A percentile compares a stretch with the other conserved stretches of the same genome.
Evolutionary conservation across 2,113 vertebrate genomes (phyloP).

Genomic region (Turnix velox): DNA sequence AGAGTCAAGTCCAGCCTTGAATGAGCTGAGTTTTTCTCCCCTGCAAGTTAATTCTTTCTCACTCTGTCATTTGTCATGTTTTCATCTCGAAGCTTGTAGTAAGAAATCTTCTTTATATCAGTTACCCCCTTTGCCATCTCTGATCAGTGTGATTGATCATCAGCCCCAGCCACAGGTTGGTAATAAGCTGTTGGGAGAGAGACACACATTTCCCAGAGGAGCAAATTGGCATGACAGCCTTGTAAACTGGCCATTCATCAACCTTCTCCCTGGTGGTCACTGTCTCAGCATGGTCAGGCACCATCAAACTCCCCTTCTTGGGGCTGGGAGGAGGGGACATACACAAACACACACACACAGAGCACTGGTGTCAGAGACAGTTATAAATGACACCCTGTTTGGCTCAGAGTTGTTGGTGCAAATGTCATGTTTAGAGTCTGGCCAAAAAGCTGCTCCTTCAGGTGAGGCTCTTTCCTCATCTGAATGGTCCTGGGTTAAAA

Average conservation of each 20-base stretch:
- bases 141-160: constrained; percentile 95
- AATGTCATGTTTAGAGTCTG: background rate
- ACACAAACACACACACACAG: too few relatives aligned
- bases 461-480: background rate
- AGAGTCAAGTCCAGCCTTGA: background rate
- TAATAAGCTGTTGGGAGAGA: constrained; percentile 87
- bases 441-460: background rate
- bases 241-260: constrained; percentile 94
- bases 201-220: constrained; percentile 85
- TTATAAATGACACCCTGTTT: background rate
- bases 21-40: background rate
- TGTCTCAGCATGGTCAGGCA: constrained; percentile 5
- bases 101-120: constrained; percentile 73
- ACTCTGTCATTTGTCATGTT: constrained; percentile 11
- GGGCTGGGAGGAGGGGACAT: background rate
- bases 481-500: background rate
- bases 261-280: constrained; percentile 78
- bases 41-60: constrained; percentile 32
- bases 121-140: constrained; percentile 84
- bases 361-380: background rate
- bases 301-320: background rate
- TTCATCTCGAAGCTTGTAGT: constrained; percentile 26
- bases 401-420: background rate
- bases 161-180: constrained; percentile 82
- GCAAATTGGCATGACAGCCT: constrained; percentile 82